These are phyloP conservation scores for Ochropleura leucogaster DNA, from an alignment of 2,888 invertebrate genomes.

Conservation along the genomic window DNA sequence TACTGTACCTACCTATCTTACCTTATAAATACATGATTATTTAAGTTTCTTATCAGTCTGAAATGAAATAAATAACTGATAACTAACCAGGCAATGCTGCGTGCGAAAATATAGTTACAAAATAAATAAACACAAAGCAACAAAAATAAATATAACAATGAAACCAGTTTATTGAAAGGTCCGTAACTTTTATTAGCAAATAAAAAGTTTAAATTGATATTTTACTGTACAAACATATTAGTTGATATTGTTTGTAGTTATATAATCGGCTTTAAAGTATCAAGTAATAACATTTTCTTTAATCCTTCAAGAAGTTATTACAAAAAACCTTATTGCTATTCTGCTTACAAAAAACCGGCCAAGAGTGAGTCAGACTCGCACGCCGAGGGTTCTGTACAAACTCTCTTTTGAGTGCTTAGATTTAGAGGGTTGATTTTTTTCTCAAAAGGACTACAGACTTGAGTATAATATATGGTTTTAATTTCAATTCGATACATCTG, in stretches of 20 bases:
- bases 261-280: constrained; percentile 18
- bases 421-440: too few relatives aligned
- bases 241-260: constrained; percentile 36
- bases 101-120: not conserved
- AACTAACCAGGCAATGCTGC: too few relatives aligned
- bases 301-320: constrained; percentile 24
- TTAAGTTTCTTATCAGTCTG: too few relatives aligned
- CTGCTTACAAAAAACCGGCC: constrained; percentile 14
- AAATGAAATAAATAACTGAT: too few relatives aligned
- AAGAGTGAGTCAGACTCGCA: too few relatives aligned
- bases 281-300: constrained; percentile 26
- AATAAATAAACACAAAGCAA: not conserved
- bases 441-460: too few relatives aligned
- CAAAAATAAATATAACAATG: constrained; percentile 4
- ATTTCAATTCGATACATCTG: too few relatives aligned
- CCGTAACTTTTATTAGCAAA: constrained; percentile 11
- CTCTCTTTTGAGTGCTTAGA: too few relatives aligned
- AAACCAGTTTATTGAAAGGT: not conserved
- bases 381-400: too few relatives aligned
- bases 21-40: too few relatives aligned
- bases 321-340: constrained; percentile 32
- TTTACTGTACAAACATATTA: constrained; percentile 31
- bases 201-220: constrained; percentile 19
- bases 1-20: too few relatives aligned
- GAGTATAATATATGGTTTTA: too few relatives aligned